phyloP scores from a whole-genome alignment of 2,113 vertebrate species.

The Odocoileus hemionus region DNA sequence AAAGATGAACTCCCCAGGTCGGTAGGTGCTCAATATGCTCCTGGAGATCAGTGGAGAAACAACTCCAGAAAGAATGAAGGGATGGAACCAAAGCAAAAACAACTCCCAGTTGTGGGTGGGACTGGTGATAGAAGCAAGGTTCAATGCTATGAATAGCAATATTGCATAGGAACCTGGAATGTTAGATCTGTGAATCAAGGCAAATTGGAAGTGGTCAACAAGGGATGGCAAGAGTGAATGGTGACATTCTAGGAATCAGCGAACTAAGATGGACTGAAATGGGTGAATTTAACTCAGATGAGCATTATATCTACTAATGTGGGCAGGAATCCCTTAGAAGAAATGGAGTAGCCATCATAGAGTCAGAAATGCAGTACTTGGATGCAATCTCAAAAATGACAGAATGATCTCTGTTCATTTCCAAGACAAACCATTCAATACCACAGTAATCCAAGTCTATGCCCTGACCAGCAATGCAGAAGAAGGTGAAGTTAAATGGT shows the following conservation, averaged over 20 bases:
- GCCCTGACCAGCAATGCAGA: not conserved
- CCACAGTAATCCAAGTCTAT: not conserved
- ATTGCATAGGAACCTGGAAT: not conserved
- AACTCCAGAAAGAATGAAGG: not conserved
- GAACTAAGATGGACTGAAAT: accelerated
- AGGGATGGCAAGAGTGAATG: not conserved
- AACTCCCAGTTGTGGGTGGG: not conserved
- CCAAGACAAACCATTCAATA: not conserved
- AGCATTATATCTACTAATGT: not conserved
- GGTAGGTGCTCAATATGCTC: not conserved
- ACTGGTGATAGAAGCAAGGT: not conserved
- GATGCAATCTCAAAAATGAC: not conserved
- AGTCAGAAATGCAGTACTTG: not conserved
- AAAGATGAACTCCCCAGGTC: not conserved
- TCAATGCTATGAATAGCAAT: not conserved
- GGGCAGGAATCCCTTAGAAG: not conserved
- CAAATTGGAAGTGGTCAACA: not conserved
- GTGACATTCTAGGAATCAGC: not conserved
- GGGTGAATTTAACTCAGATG: not conserved
- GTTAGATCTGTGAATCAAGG: not conserved
- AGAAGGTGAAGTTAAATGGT: not conserved
- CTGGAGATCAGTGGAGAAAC: not conserved
- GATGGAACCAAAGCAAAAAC: not conserved
- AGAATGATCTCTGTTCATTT: not conserved
- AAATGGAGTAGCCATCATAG: not conserved